phyloP scores from a whole-genome alignment of 2,888 invertebrate genomes.

The Drosophila limbata region DNA sequence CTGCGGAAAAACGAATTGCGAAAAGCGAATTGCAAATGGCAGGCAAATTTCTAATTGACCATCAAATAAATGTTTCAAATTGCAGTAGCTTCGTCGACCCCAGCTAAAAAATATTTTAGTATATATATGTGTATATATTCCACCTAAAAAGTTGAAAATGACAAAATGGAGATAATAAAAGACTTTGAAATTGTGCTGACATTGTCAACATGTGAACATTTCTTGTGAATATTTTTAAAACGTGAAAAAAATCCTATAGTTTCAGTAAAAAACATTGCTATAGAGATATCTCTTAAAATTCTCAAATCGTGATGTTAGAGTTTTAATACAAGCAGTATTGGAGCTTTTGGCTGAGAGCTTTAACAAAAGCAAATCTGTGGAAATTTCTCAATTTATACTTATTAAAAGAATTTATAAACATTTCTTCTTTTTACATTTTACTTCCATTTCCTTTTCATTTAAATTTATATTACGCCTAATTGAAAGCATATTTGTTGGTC shows the following conservation, averaged over 20 bases:
- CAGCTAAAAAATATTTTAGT: constrained; percentile 23
- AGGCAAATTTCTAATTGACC: constrained; percentile 76
- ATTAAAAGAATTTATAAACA: not conserved
- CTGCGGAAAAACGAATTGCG: constrained; percentile 61
- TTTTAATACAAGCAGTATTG: not conserved
- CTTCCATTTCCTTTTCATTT: not conserved
- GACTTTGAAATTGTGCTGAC: constrained; percentile 43
- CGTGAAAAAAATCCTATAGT: not conserved
- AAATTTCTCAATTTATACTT: not conserved
- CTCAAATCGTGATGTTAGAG: not conserved
- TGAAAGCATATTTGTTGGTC: not conserved
- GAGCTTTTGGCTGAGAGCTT: not conserved
- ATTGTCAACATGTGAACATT: constrained; percentile 63
- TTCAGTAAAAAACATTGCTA: not conserved
- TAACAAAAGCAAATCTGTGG: not conserved
- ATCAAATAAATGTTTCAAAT: constrained; percentile 66
- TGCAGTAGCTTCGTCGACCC: constrained; percentile 33
- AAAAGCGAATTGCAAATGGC: constrained; percentile 62
- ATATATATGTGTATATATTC: constrained; percentile 2
- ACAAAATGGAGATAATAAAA: constrained; percentile 42
- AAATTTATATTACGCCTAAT: not conserved
- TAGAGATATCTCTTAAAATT: too few relatives aligned
- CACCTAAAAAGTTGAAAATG: constrained; percentile 32
- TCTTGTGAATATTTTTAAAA: constrained; percentile 20
- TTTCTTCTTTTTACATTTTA: not conserved